These are phyloP conservation scores for Hylyphantes graminicola DNA, from an alignment of 1,140 invertebrate genomes.

Conservation along the genomic window DNA sequence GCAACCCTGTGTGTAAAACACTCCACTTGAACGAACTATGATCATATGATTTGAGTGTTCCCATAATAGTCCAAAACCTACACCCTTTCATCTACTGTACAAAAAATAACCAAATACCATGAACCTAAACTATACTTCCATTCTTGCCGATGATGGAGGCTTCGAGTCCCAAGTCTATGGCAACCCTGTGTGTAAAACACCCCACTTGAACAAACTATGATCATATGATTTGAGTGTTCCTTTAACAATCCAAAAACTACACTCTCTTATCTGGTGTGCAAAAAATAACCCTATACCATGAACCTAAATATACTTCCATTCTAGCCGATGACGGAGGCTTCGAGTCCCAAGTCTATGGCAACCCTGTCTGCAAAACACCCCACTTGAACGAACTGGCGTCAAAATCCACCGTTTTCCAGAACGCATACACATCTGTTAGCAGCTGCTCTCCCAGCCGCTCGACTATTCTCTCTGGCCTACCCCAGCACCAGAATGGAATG, in stretches of 20 bases:
- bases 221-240: neutral
- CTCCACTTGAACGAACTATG: conserved; percentile 79
- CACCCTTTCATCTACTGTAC: neutral
- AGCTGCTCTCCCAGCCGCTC: conserved; percentile 93
- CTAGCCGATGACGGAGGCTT: conserved; percentile 90
- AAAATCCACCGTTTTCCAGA: conserved; percentile 84
- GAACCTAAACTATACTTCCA: neutral
- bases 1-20: conserved; percentile 87
- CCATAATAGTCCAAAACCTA: neutral
- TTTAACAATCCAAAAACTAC: neutral
- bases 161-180: conserved; percentile 87
- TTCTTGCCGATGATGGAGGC: conserved; percentile 86
- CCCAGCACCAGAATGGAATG: conserved; percentile 93
- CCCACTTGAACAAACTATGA: conserved; percentile 80
- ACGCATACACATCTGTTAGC: conserved; percentile 90
- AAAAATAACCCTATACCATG: too few species aligned
- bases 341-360: conserved; percentile 84
- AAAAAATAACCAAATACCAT: neutral
- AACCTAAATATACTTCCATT: neutral
- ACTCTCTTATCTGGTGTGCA: too few species aligned
- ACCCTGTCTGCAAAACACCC: conserved; percentile 87
- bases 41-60: neutral
- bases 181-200: conserved; percentile 88
- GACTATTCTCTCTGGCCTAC: conserved; percentile 84
- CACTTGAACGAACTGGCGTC: conserved; percentile 83